Conservation (phyloP, 2,888 invertebrate genomes). For the Torymus tubicola region DNA sequence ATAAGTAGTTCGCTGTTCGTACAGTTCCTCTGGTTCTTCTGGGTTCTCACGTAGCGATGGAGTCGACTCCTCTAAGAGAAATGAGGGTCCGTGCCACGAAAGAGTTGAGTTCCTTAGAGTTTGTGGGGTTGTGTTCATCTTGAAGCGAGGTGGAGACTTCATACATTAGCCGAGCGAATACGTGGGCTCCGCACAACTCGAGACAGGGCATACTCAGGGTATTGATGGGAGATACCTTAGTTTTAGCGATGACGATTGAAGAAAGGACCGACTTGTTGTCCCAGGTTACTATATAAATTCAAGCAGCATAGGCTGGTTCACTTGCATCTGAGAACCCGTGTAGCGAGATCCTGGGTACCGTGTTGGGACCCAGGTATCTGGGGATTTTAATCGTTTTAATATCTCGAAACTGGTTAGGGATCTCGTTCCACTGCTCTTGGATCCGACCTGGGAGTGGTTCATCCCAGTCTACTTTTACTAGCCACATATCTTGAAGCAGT, state of each 20-base stretch:
- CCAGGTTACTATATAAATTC: neutral
- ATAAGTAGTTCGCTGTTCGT: neutral
- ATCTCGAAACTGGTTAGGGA: neutral
- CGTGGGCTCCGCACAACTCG: slow-evolving; percentile 32
- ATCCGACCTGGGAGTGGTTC: neutral
- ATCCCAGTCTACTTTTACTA: slow-evolving; percentile 8
- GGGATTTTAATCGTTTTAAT: neutral
- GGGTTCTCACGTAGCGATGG: neutral
- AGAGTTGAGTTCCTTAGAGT: neutral
- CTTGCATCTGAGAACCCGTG: slow-evolving; percentile 31
- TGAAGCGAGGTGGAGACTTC: neutral
- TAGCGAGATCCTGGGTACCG: neutral
- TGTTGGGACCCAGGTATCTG: neutral
- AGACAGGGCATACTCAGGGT: slow-evolving; percentile 28
- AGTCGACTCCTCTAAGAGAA: neutral
- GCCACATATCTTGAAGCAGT: slow-evolving; percentile 24
- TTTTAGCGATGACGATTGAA: slow-evolving; percentile 32
- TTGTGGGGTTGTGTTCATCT: neutral
- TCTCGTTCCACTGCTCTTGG: neutral
- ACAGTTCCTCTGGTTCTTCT: neutral
- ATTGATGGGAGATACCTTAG: slow-evolving; percentile 52
- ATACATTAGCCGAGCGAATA: slow-evolving; percentile 21
- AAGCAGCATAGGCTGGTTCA: neutral
- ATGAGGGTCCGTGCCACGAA: slow-evolving; percentile 23
- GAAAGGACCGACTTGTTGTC: neutral